Evolutionary conservation across 2,888 invertebrate genomes (phyloP).

Genomic region (Rhamphomyia laevipes): DNA sequence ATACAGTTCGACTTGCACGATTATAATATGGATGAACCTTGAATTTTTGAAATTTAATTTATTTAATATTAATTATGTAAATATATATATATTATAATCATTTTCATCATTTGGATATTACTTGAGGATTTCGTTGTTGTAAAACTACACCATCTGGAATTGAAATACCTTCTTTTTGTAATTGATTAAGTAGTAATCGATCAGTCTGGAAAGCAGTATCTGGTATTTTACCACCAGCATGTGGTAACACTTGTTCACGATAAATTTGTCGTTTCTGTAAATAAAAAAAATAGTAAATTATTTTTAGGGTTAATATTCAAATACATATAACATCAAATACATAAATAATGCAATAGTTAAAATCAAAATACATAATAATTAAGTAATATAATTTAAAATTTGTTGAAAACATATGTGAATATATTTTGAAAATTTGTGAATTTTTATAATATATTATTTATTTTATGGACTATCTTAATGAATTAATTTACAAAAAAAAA

Average conservation of each 20-base stretch:
- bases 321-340: no score
- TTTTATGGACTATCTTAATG: no score
- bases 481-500: no score
- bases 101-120: conserved; percentile 10
- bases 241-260: conserved; percentile 49
- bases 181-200: conserved; percentile 45
- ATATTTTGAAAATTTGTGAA: no score
- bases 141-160: conserved; percentile 47
- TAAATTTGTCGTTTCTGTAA: conserved; percentile 48
- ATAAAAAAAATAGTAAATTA: conserved; percentile 24
- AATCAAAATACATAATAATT: no score
- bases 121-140: conserved; percentile 39
- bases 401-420: no score
- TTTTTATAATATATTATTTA: no score
- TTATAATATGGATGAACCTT: conserved; percentile 33
- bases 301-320: no score
- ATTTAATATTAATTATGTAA: neutral
- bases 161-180: conserved; percentile 50
- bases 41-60: neutral
- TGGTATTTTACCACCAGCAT: conserved; percentile 50
- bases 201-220: conserved; percentile 49
- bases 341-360: no score
- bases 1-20: conserved; percentile 30
- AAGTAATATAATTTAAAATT: no score
- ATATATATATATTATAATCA: neutral